Base-by-base conservation (phyloP, 1,140 invertebrate genomes). In the Coptotermes formosanus region DNA sequence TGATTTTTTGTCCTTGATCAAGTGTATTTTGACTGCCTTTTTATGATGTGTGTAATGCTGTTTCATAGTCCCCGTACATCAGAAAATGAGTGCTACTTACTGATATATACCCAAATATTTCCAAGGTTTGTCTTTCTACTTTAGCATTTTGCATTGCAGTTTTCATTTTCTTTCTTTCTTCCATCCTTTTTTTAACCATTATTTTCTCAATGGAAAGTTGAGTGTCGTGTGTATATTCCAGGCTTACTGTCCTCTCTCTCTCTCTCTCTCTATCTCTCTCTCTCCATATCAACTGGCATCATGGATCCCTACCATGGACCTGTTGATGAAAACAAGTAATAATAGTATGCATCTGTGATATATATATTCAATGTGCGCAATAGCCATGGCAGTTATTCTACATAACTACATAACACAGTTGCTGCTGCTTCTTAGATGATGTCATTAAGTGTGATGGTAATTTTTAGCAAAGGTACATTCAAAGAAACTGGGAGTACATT, bases 371-470 rank as follows among this genome's bases (percentile, higher is more conserved):
- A 30, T 75, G 64, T 75, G n/a, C 64, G 64, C 64, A 75, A 75
- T 75, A 75, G 64, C 64, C 64, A 75, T 75, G 64, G n/a, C 64
- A 30, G n/a, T 75, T 75, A 64, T 64, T 23, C 7, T 30, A 75
- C 64, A 75, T 75, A 75, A 75, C 64, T n/a, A 75, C 64, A 75
- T 75, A 75, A n/a, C 64, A 75, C 64, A n/a, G 25, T 75, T 75
- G 64, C 64, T 75, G 64, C 64, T 75, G 64, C 64, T 75, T 75
- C 64, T 75, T 75, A 75, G 16, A 19, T 19, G 8, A n/a, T 75
- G 64, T 75, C 64, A 75, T 75, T 75, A 75, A 75, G 64, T 75
- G 64, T 75, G 64, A 75, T 75, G 64, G 64, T 75, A 75, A 75
- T 75, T 30, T 64, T 75, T 75, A 75, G 64, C 14, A 75, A 75